phyloP scores from a whole-genome alignment of 2,113 vertebrate genomes.

The Notechis scutatus region DNA sequence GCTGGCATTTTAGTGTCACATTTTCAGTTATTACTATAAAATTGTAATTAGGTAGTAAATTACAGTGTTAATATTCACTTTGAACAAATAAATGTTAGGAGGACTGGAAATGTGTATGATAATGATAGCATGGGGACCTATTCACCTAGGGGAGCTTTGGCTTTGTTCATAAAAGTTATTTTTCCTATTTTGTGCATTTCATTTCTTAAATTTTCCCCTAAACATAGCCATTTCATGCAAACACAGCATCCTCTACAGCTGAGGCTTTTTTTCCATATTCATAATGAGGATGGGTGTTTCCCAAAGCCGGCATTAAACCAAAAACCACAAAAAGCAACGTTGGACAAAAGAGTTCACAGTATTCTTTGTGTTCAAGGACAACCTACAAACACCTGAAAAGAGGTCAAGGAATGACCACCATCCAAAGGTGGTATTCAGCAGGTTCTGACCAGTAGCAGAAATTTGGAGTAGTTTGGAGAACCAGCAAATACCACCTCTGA shows the following conservation, averaged over 20 bases:
- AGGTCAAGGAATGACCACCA: too few relatives aligned
- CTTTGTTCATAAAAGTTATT: conserved; percentile 62
- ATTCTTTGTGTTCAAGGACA: background rate
- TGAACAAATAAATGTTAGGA: conserved; percentile 74
- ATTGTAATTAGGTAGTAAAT: conserved; percentile 81
- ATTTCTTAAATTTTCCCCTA: conserved; percentile 35
- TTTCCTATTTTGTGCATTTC: conserved; percentile 43
- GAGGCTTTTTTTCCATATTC: background rate
- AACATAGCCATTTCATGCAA: conserved; percentile 46
- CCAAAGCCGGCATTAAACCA: background rate
- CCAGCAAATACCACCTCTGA: too few relatives aligned
- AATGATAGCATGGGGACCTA: conserved; percentile 67
- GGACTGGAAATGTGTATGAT: conserved; percentile 58
- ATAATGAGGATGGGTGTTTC: background rate
- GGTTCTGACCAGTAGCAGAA: too few relatives aligned
- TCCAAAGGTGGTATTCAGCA: too few relatives aligned
- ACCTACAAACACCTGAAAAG: too few relatives aligned
- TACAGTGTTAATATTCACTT: conserved; percentile 78
- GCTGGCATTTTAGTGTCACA: conserved; percentile 64
- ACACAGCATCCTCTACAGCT: conserved; percentile 13
- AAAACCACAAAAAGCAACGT: background rate
- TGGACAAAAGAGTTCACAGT: background rate
- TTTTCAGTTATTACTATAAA: conserved; percentile 74
- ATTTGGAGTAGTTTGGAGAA: too few relatives aligned
- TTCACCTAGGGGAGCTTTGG: conserved; percentile 59